Evolutionary conservation across 1,140 invertebrate species (phyloP), one percentile per base, ranked within the genome.

Genomic region (Lucilia sericata): DNA sequence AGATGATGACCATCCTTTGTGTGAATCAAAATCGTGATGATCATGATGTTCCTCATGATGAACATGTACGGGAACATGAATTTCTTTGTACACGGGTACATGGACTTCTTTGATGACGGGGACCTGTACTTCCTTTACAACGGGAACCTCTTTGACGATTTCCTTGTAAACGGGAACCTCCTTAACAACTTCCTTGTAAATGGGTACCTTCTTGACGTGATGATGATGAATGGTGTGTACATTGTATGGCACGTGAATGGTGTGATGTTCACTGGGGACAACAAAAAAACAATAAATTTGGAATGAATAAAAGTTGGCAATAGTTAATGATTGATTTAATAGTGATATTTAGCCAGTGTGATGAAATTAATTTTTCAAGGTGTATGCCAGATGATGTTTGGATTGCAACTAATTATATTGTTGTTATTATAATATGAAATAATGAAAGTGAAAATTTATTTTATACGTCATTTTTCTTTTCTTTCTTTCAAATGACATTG

Each of bases 221-320:
- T 94, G 93, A 88, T 94, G 94, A 87, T 94, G 94, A 5, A 94
- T 92, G n/a, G 93, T 94, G 86, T 94, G 94, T 8, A 94, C 92
- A 36, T 94, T 91, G 87, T 94, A 94, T 12, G 94, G 94, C 17
- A 94, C 93, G 87, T 94, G 93, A 84, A 94, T 93, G 0, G 92
- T 91, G 55, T 93, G 90, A 85, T 94, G 94, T 86, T 93, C 91
- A 88, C 94, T 94, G 87, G 47, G 91, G 89, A 84, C 84, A 19
- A 19, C 2, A 76, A 83, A 13, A 55, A 76, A 19, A 25, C 21
- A 70, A 60, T 60, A 17, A 60, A n/a, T 17, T 60, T 60, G n/a
- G 21, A 70, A 70, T 17, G 12, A 55, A 55, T 17, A 55, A 55
- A 55, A 55, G 17, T 55, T 55, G 51, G 51, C 51, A 55, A 55